Conservation (phyloP, 35 echinoderm and acorn worm species). For the Ophioderma brevispina region DNA sequence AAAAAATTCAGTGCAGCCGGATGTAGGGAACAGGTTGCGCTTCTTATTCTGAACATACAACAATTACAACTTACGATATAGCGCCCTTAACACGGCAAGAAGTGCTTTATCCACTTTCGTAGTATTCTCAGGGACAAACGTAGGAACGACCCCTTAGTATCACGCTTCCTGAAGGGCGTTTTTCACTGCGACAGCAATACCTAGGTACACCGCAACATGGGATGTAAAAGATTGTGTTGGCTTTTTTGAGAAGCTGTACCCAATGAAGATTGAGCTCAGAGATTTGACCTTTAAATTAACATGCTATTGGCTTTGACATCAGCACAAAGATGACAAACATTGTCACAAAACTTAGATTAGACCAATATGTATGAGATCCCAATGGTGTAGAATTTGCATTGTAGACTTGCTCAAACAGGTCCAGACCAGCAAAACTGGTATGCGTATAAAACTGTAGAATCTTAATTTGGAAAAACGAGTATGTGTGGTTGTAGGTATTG, state of each 20-base stretch:
- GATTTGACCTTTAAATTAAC: slow-evolving; percentile 47
- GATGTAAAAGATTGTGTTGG: slow-evolving; percentile 65
- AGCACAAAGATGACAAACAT: slow-evolving; percentile 29
- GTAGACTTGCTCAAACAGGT: too few species aligned
- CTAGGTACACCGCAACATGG: slow-evolving; percentile 59
- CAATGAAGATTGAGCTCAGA: slow-evolving; percentile 33
- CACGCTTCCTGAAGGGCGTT: slow-evolving; percentile 63
- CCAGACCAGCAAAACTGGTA: too few species aligned
- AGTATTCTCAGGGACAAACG: neutral
- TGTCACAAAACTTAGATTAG: too few species aligned
- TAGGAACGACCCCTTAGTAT: slow-evolving; percentile 31
- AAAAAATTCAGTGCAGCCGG: neutral
- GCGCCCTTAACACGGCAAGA: slow-evolving; percentile 43
- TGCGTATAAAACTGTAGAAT: too few species aligned
- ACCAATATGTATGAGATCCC: too few species aligned
- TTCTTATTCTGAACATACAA: neutral
- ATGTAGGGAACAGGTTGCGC: neutral
- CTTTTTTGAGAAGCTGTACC: slow-evolving; percentile 27
- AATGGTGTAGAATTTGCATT: too few species aligned
- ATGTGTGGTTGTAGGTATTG: too few species aligned
- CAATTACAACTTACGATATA: slow-evolving; percentile 18
- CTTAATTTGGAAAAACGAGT: too few species aligned
- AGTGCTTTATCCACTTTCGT: slow-evolving; percentile 13
- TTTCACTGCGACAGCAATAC: slow-evolving; percentile 38
- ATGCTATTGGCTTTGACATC: slow-evolving; percentile 56